Evolutionary conservation across 2,113 vertebrate genomes (phyloP), one percentile per base, ranked within the genome.

Genomic region (Pterocles gutturalis): DNA sequence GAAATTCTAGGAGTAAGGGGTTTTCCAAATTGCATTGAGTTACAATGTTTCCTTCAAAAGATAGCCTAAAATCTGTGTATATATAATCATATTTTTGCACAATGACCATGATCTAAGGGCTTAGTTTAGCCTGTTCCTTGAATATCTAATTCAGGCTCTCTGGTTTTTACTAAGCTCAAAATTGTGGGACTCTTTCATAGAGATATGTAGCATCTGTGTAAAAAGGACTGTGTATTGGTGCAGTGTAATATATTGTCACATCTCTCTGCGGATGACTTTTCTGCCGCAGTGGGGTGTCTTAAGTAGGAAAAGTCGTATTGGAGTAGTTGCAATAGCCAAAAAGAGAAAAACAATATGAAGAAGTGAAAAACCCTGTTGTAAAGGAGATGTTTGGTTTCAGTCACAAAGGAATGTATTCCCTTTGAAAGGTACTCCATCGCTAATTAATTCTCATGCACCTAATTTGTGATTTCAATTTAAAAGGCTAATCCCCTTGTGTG

Each of bases 381-480:
- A 80, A 77, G 76, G 45, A 91, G 67, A 22, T 13, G 16, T 24
- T 84, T 75, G 65, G 58, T 84, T 91, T 89, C 81, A 72, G 41
- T 79, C 17, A 65, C 0, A 65, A 64, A 94, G 21, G 28, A 94
- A 85, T 78, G 60, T 43, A 90, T 93, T 87, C 41, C 46, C 49
- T 95, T 94, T 91, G 81, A 87, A 93, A 96, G 48, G 41, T 65
- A 49, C 73, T 80, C 33, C 64, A 36, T 45, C 85, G 87, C 87
- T 90, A 94, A 90, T 93, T 91, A 79, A 85, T 83, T 96, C 62
- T 77, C 41, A 45, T 72, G 46, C 62, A 94, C 54, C 62, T 88
- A 75, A 85, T 61, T 49, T 45, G 25, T 90, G 84, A 80, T 94
- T 94, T 96, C 82, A 77, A 31, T 92, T 96, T 85, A 73, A 93